Evolutionary conservation across 1,140 invertebrate genomes (phyloP).

Genomic region (Gryllus bimaculatus): DNA sequence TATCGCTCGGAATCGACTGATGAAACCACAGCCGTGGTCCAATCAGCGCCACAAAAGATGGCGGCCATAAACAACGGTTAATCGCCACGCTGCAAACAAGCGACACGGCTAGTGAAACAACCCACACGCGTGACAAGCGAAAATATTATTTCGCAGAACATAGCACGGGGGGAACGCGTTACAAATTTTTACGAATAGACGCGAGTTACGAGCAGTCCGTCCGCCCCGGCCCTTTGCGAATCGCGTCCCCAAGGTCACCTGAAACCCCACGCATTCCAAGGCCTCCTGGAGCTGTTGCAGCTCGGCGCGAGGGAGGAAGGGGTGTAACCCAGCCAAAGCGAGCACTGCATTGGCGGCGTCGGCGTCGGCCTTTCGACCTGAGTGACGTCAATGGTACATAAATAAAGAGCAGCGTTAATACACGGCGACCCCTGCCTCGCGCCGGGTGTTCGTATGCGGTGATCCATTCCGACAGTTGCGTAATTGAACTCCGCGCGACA

Average conservation of each 20-base stretch:
- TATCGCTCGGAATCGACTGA: background rate
- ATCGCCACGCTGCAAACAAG: background rate
- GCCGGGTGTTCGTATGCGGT: background rate
- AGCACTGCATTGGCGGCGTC: background rate
- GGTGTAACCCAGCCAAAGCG: no score
- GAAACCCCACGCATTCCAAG: no score
- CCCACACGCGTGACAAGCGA: background rate
- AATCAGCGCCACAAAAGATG: background rate
- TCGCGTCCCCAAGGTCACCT: no score
- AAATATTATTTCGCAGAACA: background rate
- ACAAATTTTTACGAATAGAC: no score
- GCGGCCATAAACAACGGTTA: background rate
- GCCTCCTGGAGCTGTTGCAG: no score
- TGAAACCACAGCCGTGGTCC: background rate
- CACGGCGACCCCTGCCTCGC: background rate
- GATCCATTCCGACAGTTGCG: background rate
- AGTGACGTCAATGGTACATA: background rate
- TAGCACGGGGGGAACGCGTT: no score
- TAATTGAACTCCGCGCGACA: background rate
- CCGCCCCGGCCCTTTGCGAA: no score
- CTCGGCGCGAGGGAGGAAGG: no score
- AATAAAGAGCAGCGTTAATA: background rate
- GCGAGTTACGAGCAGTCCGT: no score
- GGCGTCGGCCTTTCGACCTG: background rate
- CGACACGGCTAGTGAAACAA: background rate